Evolutionary conservation across 2,797 vertebrate species (phyloP).

Genomic region (Hypotaenidia okinawae): DNA sequence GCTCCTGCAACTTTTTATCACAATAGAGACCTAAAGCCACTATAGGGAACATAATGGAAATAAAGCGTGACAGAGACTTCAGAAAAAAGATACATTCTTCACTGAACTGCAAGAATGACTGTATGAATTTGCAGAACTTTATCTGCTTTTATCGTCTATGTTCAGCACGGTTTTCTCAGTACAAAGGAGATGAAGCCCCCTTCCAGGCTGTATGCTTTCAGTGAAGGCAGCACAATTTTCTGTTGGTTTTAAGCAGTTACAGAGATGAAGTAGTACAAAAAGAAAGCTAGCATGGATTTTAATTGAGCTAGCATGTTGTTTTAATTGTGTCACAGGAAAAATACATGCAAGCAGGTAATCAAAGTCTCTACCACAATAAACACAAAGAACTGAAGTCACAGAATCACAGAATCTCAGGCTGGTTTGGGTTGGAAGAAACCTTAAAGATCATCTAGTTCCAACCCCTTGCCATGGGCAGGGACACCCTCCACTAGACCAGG

Average conservation of each 20-base stretch:
- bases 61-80: neutral
- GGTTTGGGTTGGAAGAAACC: too few species aligned
- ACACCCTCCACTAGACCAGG: too few species aligned
- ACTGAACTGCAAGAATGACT: neutral
- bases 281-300: neutral
- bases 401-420: too few species aligned
- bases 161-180: neutral
- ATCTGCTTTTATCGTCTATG: neutral
- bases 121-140: neutral
- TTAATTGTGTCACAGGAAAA: neutral
- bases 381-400: neutral
- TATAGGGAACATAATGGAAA: neutral
- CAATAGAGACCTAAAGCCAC: neutral
- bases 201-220: neutral
- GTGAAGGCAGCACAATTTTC: neutral
- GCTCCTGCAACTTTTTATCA: conserved; percentile 56
- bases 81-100: neutral
- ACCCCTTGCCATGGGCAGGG: too few species aligned
- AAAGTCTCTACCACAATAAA: neutral
- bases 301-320: neutral
- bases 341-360: neutral
- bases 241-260: neutral
- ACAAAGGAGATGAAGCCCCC: neutral
- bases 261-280: neutral
- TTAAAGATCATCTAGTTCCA: too few species aligned